A percentile compares a stretch with the other conserved stretches of the same genome.
phyloP scores from a whole-genome alignment of 2,888 invertebrate genomes.

The Sinopyrophorus schimmeli region DNA sequence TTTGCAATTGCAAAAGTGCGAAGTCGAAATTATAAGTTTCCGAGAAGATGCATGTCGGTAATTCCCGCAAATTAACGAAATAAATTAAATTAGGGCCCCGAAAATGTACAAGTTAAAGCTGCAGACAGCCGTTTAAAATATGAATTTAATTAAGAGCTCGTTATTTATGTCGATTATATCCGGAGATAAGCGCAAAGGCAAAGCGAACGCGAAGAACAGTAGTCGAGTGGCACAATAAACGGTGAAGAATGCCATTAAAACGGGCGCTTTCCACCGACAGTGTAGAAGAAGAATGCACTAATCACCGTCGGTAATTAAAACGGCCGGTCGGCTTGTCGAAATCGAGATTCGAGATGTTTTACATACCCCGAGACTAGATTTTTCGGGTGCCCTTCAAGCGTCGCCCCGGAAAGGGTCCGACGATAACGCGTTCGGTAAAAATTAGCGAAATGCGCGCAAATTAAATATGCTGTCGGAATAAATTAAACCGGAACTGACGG shows the following conservation, averaged over 20 bases:
- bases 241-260: conserved; percentile 7
- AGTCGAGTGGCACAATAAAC: conserved; percentile 24
- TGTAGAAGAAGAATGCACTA: conserved; percentile 34
- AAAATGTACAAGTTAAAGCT: no score
- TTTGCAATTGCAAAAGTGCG: no score
- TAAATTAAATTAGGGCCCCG: no score
- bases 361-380: conserved; percentile 19
- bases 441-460: conserved; percentile 12
- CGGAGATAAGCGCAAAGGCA: conserved; percentile 36
- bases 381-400: no score
- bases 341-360: conserved; percentile 33
- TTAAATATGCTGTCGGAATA: conserved; percentile 32
- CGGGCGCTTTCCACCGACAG: conserved; percentile 23
- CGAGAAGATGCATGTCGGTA: no score
- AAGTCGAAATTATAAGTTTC: no score
- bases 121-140: conserved; percentile 37
- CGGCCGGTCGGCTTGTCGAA: conserved; percentile 38
- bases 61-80: no score
- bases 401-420: background rate
- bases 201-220: conserved; percentile 36
- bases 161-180: conserved; percentile 47
- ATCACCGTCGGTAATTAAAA: conserved; percentile 45
- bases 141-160: conserved; percentile 48
- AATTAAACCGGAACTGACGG: conserved; percentile 37
- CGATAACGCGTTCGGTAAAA: background rate